Conservation (phyloP, 2,888 invertebrate genomes). For the Acronicta leporina region DNA sequence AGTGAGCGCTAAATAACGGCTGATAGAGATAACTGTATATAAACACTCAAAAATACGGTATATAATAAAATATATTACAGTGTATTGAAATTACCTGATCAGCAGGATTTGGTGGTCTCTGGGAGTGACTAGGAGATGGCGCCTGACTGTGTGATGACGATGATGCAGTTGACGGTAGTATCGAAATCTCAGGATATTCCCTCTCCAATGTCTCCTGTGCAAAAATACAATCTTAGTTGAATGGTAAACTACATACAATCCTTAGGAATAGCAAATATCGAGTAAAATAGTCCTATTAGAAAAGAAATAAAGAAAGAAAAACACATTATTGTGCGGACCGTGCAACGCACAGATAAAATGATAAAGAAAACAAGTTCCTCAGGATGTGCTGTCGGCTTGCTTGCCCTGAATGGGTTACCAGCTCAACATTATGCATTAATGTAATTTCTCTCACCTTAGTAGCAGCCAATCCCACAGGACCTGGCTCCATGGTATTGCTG, state of each 20-base stretch:
- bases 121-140: constrained; percentile 81
- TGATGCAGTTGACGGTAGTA: constrained; percentile 86
- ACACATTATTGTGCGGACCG: too few relatives aligned
- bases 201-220: constrained; percentile 86
- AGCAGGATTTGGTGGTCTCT: constrained; percentile 82
- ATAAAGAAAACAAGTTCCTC: too few relatives aligned
- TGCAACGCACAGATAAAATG: too few relatives aligned
- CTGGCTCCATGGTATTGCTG: constrained; percentile 78
- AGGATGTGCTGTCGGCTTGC: too few relatives aligned
- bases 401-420: too few relatives aligned
- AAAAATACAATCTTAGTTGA: constrained; percentile 52
- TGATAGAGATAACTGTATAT: too few relatives aligned
- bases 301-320: not conserved
- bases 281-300: not conserved
- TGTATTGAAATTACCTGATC: constrained; percentile 73
- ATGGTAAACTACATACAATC: constrained; percentile 35
- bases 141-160: constrained; percentile 78
- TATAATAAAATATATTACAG: not conserved
- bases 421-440: too few relatives aligned
- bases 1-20: too few relatives aligned
- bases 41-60: not conserved
- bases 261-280: not conserved
- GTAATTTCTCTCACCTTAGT: constrained; percentile 77
- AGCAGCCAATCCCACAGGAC: constrained; percentile 83
- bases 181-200: constrained; percentile 87